A percentile compares a stretch with the other conserved stretches of the same genome.
Conservation (phyloP, 2,888 invertebrate species). For the Ditula angustiorana region DNA sequence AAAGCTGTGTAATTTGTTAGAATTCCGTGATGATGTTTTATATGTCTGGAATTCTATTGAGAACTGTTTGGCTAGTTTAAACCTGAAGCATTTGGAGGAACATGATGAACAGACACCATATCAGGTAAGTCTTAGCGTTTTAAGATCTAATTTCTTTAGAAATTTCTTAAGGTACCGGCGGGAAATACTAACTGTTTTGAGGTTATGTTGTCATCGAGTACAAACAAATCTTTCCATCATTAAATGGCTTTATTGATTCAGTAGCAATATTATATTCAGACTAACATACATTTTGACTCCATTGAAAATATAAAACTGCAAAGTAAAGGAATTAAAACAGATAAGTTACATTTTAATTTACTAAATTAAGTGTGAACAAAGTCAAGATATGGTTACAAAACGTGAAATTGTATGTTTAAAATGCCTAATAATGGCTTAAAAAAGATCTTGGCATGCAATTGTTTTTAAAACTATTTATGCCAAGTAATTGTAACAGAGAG, state of each 20-base stretch:
- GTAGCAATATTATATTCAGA: not conserved
- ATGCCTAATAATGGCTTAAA: no score
- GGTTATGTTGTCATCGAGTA: slow-evolving; percentile 57
- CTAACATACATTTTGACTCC: not conserved
- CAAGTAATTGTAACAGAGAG: no score
- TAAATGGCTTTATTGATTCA: slow-evolving; percentile 2
- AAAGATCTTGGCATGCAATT: no score
- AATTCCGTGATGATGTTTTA: slow-evolving; percentile 88
- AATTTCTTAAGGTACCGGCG: slow-evolving; percentile 42
- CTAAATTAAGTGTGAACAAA: no score
- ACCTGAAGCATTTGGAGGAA: slow-evolving; percentile 81
- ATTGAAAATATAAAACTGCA: no score
- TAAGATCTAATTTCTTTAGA: slow-evolving; percentile 27
- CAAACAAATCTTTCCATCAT: not conserved
- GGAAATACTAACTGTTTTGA: slow-evolving; percentile 47
- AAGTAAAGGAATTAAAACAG: no score
- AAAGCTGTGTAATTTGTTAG: slow-evolving; percentile 87
- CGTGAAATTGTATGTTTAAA: no score
- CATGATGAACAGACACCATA: slow-evolving; percentile 81
- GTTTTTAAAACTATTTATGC: no score
- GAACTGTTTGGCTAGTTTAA: slow-evolving; percentile 87
- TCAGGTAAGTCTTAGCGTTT: slow-evolving; percentile 79
- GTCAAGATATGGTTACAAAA: no score
- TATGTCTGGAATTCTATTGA: slow-evolving; percentile 89
- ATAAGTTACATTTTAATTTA: no score